Percentiles rank a stretch among this genome's conserved stretches.
These are phyloP conservation scores for Clarias macrocephalus DNA, from an alignment of 2,113 vertebrate genomes.

Conservation along the genomic window DNA sequence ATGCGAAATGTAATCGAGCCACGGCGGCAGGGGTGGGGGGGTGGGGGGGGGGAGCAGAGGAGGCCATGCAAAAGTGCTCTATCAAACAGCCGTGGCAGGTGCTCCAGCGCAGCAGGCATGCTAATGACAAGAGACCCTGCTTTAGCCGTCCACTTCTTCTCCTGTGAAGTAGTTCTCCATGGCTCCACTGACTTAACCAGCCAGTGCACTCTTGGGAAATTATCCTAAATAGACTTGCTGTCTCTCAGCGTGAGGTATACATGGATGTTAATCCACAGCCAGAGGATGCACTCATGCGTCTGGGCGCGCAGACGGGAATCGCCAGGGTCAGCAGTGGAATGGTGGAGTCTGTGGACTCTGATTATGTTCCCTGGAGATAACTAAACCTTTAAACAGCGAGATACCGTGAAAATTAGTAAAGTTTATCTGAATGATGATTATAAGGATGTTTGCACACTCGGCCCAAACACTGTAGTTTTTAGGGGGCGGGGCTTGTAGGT, in stretches of 20 bases:
- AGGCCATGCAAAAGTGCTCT: conserved; percentile 47
- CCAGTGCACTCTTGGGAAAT: conserved; percentile 51
- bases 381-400: background rate
- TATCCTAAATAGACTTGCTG: conserved; percentile 51
- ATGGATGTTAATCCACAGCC: conserved; percentile 40
- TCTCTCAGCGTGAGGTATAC: conserved; percentile 45
- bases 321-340: background rate
- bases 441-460: background rate
- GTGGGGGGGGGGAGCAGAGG: background rate
- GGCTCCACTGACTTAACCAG: conserved; percentile 25
- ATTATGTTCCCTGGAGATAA: background rate
- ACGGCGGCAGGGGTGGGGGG: background rate
- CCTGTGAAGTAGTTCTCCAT: conserved; percentile 46
- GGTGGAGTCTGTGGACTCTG: background rate
- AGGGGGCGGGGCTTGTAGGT: background rate
- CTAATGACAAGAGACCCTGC: conserved; percentile 49
- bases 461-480: background rate
- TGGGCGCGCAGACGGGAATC: background rate
- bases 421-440: conserved; percentile 12
- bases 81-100: conserved; percentile 52
- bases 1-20: conserved; percentile 53
- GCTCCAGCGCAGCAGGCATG: conserved; percentile 45
- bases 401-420: background rate
- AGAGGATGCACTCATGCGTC: conserved; percentile 29
- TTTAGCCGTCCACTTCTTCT: conserved; percentile 38